Percentiles rank a stretch among this genome's conserved stretches.
Evolutionary conservation across 2,888 invertebrate genomes (phyloP).

Genomic region (Drosophila paucipuncta): DNA sequence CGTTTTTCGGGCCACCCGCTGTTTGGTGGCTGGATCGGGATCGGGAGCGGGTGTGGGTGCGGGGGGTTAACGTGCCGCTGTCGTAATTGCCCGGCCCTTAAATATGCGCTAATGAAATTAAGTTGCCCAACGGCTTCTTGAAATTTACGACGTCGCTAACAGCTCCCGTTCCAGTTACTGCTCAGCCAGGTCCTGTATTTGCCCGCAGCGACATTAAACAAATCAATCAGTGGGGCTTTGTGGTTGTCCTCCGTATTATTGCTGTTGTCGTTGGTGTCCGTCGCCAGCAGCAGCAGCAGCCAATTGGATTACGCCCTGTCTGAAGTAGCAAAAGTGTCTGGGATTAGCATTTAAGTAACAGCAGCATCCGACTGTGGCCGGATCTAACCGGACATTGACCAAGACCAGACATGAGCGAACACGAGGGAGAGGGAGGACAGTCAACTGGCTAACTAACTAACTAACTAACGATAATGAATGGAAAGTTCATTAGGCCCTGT

Average conservation of each 20-base stretch:
- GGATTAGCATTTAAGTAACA: constrained; percentile 74
- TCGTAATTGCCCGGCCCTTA: constrained; percentile 62
- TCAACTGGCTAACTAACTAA: constrained; percentile 18
- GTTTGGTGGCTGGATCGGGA: constrained; percentile 40
- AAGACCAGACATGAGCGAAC: constrained; percentile 1
- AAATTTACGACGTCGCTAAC: constrained; percentile 56
- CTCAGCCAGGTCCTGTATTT: constrained; percentile 18
- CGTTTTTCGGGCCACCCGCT: constrained; percentile 56
- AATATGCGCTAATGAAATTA: constrained; percentile 77
- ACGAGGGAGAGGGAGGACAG: constrained; percentile 11
- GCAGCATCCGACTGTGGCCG: constrained; percentile 32
- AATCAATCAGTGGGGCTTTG: constrained; percentile 78
- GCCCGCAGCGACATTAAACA: constrained; percentile 73
- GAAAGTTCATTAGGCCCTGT: constrained; percentile 80
- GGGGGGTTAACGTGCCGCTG: constrained; percentile 4
- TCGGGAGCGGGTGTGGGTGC: not conserved
- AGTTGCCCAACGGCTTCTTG: constrained; percentile 54
- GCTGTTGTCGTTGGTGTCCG: constrained; percentile 9
- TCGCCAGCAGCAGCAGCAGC: constrained; percentile 20
- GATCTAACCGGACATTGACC: constrained; percentile 60
- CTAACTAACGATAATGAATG: constrained; percentile 81
- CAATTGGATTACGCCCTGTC: constrained; percentile 50
- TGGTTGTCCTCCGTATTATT: constrained; percentile 38
- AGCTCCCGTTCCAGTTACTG: constrained; percentile 26
- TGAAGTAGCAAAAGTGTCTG: constrained; percentile 67